These are phyloP conservation scores for Apodemia duryi DNA, from an alignment of 2,888 invertebrate genomes.

Conservation along the genomic window DNA sequence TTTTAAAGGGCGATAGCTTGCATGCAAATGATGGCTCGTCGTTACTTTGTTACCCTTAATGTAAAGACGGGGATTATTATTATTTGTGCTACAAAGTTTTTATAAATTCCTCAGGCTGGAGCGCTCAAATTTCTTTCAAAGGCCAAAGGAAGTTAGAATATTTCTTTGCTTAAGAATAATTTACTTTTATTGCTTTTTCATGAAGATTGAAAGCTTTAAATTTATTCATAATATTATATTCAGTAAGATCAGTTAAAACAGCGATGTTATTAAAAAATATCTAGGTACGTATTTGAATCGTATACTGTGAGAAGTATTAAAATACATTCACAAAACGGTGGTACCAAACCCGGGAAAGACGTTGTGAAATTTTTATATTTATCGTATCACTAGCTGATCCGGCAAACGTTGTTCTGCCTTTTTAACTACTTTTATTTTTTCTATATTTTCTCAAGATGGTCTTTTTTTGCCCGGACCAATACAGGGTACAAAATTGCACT, in stretches of 20 bases:
- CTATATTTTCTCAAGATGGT: too few species aligned
- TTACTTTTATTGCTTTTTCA: conserved; percentile 20
- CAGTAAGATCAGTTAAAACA: not conserved
- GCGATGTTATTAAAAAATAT: not conserved
- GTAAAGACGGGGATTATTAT: conserved; percentile 17
- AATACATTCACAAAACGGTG: too few species aligned
- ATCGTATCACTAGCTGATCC: too few species aligned
- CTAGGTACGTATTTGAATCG: not conserved
- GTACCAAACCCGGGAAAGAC: too few species aligned
- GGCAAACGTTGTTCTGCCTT: too few species aligned
- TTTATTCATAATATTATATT: conserved; percentile 13
- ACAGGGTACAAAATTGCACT: too few species aligned
- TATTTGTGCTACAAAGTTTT: conserved; percentile 19
- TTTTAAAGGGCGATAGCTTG: conserved; percentile 28
- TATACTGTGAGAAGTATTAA: not conserved
- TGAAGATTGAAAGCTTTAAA: conserved; percentile 16
- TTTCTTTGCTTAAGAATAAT: conserved; percentile 19
- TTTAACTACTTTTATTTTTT: too few species aligned
- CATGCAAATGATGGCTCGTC: conserved; percentile 30
- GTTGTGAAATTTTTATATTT: too few species aligned
- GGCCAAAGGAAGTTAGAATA: conserved; percentile 18
- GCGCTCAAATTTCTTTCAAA: conserved; percentile 20
- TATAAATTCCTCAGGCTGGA: conserved; percentile 17
- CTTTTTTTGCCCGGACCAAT: too few species aligned
- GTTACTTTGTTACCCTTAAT: conserved; percentile 18